These are phyloP conservation scores for Pedetes capensis DNA, from an alignment of 2,113 vertebrate genomes.

Conservation along the genomic window DNA sequence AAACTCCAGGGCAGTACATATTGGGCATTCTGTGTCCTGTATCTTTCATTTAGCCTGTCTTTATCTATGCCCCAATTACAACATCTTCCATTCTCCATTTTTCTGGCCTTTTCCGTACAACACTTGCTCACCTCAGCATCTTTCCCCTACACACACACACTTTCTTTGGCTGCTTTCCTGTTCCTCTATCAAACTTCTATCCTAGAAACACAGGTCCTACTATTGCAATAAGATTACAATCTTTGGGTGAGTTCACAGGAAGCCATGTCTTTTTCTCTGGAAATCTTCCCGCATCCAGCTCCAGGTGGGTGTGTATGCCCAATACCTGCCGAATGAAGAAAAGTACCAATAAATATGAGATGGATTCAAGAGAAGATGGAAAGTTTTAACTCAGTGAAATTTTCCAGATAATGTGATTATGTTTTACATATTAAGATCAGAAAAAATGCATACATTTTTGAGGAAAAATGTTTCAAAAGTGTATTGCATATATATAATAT, in stretches of 20 bases:
- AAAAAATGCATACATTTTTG: not conserved
- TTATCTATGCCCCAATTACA: not conserved
- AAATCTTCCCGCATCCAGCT: not conserved
- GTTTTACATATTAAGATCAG: not conserved
- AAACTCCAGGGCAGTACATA: not conserved
- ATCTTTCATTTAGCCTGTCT: not conserved
- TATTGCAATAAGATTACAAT: not conserved
- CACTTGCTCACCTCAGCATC: not conserved
- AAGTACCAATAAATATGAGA: not conserved
- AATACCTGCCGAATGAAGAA: not conserved
- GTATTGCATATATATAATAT: not conserved
- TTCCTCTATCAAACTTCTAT: not conserved
- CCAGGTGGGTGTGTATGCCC: not conserved
- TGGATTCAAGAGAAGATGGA: not conserved
- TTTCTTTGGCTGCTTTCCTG: not conserved
- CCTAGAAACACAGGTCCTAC: not conserved
- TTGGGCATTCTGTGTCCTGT: rapidly evolving
- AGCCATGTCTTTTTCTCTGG: not conserved
- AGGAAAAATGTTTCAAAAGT: not conserved
- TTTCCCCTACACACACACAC: too few species aligned
- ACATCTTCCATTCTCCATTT: not conserved
- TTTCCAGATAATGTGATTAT: not conserved
- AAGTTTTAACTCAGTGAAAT: not conserved
- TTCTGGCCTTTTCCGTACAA: not conserved
- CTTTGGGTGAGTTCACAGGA: not conserved